Conservation (phyloP, 1,140 invertebrate genomes). For the Drosophila auraria region DNA sequence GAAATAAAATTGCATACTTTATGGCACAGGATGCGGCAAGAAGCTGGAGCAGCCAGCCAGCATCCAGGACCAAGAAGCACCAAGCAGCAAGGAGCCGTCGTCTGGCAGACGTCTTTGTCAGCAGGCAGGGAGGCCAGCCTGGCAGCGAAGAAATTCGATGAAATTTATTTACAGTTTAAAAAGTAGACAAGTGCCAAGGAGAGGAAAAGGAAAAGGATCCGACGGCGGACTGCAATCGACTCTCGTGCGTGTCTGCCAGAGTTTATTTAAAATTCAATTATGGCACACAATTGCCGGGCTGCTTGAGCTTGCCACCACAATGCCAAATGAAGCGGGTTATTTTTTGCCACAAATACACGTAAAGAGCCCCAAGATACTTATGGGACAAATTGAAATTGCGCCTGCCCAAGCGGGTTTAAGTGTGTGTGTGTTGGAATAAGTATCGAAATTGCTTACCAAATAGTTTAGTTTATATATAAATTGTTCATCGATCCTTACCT, state of each 20-base stretch:
- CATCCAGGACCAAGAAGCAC: slow-evolving; percentile 10
- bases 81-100: slow-evolving; percentile 5
- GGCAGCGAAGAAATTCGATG: slow-evolving; percentile 69
- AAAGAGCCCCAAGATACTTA: slow-evolving; percentile 21
- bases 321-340: slow-evolving; percentile 41
- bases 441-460: slow-evolving; percentile 74
- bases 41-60: slow-evolving; percentile 24
- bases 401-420: not conserved
- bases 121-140: slow-evolving; percentile 19
- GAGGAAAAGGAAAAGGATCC: slow-evolving; percentile 12
- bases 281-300: slow-evolving; percentile 52
- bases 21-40: slow-evolving; percentile 65
- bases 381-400: slow-evolving; percentile 22
- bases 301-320: slow-evolving; percentile 37
- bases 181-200: slow-evolving; percentile 68
- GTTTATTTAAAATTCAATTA: slow-evolving; percentile 85
- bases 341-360: slow-evolving; percentile 11
- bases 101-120: slow-evolving; percentile 38
- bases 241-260: slow-evolving; percentile 47
- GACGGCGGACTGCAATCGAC: slow-evolving; percentile 34
- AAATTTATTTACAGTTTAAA: slow-evolving; percentile 83
- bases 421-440: slow-evolving; percentile 17
- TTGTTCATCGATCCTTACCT: slow-evolving; percentile 85
- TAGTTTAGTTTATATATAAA: slow-evolving; percentile 82
- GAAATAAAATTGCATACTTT: slow-evolving; percentile 83